Evolutionary conservation across 2,888 invertebrate genomes (phyloP).

Genomic region (Seladonia tumulorum): DNA sequence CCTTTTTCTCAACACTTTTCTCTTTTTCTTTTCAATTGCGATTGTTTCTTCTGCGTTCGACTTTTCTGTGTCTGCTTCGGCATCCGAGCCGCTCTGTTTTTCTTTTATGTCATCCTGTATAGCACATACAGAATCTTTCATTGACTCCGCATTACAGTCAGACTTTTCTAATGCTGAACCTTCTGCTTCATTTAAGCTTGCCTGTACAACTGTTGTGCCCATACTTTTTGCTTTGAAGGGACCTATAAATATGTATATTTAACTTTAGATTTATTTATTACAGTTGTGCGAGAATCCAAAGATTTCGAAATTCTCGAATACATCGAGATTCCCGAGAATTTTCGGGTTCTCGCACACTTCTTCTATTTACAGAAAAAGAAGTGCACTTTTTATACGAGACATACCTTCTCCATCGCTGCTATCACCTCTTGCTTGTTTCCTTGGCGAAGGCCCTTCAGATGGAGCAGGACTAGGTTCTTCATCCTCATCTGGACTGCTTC

Average conservation of each 20-base stretch:
- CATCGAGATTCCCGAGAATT: too few species aligned
- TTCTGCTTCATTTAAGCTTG: slow-evolving; percentile 84
- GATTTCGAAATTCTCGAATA: neutral
- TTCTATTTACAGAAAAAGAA: neutral
- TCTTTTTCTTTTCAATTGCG: slow-evolving; percentile 85
- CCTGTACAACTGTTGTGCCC: slow-evolving; percentile 81
- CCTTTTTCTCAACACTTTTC: slow-evolving; percentile 88
- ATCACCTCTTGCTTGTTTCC: slow-evolving; percentile 86
- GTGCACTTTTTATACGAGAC: slow-evolving; percentile 51
- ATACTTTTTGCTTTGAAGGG: slow-evolving; percentile 85
- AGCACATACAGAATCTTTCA: slow-evolving; percentile 70
- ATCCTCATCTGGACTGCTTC: slow-evolving; percentile 81
- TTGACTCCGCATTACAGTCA: slow-evolving; percentile 54
- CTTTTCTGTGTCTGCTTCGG: slow-evolving; percentile 84
- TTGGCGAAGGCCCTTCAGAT: slow-evolving; percentile 86
- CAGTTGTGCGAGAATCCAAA: neutral
- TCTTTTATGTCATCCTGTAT: slow-evolving; percentile 84
- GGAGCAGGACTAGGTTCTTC: slow-evolving; percentile 81
- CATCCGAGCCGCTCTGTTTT: slow-evolving; percentile 80
- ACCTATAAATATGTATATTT: slow-evolving; percentile 82
- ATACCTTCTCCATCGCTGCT: slow-evolving; percentile 80
- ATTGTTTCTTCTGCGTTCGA: slow-evolving; percentile 86
- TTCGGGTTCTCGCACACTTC: neutral
- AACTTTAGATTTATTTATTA: neutral
- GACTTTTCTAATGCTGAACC: slow-evolving; percentile 72